Evolutionary conservation across 2,797 vertebrate species (phyloP).

Genomic region (Crypturellus tataupa): DNA sequence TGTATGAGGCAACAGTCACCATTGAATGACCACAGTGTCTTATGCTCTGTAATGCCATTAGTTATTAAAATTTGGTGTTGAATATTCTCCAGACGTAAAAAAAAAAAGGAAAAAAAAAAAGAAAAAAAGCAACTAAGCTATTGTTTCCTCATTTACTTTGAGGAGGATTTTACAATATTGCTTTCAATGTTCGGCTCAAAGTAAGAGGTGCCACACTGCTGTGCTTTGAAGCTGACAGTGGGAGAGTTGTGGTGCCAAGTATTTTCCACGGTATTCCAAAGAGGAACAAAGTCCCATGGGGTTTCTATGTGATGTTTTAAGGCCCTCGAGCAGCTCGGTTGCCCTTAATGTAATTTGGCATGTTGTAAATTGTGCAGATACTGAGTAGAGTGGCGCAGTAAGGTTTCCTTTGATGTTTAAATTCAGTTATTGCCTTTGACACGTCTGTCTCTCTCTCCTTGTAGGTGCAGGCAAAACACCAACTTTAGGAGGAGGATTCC

Average conservation of each 20-base stretch:
- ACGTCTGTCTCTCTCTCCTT: not conserved
- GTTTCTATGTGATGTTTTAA: not conserved
- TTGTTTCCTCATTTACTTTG: not conserved
- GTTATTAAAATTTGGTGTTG: not conserved
- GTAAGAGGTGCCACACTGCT: not conserved
- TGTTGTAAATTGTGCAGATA: not conserved
- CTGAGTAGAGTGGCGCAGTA: not conserved
- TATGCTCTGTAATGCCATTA: not conserved
- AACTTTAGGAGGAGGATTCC: conserved; percentile 90
- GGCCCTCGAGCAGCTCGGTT: not conserved
- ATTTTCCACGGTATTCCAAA: not conserved
- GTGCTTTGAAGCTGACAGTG: not conserved
- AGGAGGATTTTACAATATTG: not conserved
- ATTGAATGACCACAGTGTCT: not conserved
- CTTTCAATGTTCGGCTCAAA: not conserved
- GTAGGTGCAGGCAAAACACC: conserved; percentile 91
- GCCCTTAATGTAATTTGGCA: not conserved
- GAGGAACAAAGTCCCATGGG: not conserved
- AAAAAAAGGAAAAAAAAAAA: not conserved
- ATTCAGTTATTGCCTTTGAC: conserved; percentile 22
- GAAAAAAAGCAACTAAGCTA: not conserved
- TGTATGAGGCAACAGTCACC: not conserved
- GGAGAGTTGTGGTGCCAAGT: not conserved
- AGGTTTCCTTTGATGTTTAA: not conserved
- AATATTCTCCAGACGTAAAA: not conserved